phyloP scores from a whole-genome alignment of 2,888 invertebrate genomes.

The Drosophila kambysellisi region DNA sequence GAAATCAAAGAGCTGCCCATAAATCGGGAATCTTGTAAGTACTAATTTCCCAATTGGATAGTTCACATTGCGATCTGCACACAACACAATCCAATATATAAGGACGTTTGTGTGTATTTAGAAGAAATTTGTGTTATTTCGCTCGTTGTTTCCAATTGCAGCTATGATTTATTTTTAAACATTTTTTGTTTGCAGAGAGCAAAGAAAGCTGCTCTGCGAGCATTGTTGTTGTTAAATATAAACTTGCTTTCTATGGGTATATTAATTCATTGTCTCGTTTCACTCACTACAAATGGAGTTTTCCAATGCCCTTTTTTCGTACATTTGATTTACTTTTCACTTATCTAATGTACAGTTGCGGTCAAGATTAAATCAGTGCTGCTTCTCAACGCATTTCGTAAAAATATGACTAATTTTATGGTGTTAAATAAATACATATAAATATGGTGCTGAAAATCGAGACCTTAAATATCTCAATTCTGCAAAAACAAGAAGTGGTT shows the following conservation, averaged over 20 bases:
- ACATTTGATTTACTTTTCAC: slow-evolving; percentile 6
- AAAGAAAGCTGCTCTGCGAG: slow-evolving; percentile 2
- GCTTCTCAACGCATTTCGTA: too few relatives aligned
- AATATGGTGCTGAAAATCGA: not conserved
- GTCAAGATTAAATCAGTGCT: not conserved
- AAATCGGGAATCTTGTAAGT: slow-evolving; percentile 83
- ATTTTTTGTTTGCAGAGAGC: slow-evolving; percentile 29
- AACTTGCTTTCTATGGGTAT: not conserved
- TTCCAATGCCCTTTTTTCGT: not conserved
- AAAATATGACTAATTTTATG: not conserved
- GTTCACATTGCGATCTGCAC: not conserved
- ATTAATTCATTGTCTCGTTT: not conserved
- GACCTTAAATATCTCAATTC: too few relatives aligned
- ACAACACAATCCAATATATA: not conserved
- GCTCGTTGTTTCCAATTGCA: slow-evolving; percentile 64
- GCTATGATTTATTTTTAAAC: slow-evolving; percentile 74
- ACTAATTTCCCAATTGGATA: slow-evolving; percentile 16
- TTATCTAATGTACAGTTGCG: not conserved
- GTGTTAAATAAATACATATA: not conserved
- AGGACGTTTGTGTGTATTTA: not conserved
- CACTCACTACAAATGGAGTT: not conserved
- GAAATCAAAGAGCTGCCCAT: slow-evolving; percentile 79
- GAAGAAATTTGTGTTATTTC: slow-evolving; percentile 11
- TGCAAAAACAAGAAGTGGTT: too few relatives aligned
- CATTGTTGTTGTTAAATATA: slow-evolving; percentile 2